These are phyloP conservation scores for Benitochromis conjunctus DNA, from an alignment of 2,113 vertebrate species.

Conservation along the genomic window DNA sequence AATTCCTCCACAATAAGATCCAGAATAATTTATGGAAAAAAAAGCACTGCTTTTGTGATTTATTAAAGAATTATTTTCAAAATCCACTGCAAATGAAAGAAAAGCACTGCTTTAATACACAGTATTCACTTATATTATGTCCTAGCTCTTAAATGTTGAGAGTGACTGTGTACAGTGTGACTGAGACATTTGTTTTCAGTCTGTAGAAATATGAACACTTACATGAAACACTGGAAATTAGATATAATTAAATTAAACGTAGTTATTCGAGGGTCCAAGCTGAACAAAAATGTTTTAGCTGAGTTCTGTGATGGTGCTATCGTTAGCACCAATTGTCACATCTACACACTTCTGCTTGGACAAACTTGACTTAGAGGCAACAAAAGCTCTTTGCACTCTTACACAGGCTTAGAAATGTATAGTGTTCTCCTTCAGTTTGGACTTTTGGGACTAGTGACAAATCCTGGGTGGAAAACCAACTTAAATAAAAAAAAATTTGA, in stretches of 20 bases:
- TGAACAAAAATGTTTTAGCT: not conserved
- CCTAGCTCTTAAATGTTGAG: not conserved
- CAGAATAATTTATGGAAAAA: not conserved
- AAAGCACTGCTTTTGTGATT: not conserved
- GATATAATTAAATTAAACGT: not conserved
- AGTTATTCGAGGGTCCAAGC: not conserved
- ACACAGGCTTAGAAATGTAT: not conserved
- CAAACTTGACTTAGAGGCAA: not conserved
- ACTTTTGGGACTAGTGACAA: not conserved
- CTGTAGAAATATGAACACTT: not conserved
- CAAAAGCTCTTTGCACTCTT: not conserved
- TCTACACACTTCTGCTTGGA: not conserved
- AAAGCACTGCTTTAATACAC: not conserved
- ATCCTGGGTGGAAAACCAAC: not conserved
- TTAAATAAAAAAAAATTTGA: not conserved
- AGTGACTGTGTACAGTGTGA: not conserved
- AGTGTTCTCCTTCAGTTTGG: not conserved
- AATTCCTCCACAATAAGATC: not conserved
- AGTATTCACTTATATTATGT: not conserved
- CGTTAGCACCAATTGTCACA: not conserved
- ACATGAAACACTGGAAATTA: not conserved
- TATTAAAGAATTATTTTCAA: not conserved
- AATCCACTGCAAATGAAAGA: not conserved
- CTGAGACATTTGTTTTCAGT: not conserved
- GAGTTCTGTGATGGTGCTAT: not conserved